phyloP scores from a whole-genome alignment of 2,888 invertebrate genomes.

The Platycheirus rosarum region DNA sequence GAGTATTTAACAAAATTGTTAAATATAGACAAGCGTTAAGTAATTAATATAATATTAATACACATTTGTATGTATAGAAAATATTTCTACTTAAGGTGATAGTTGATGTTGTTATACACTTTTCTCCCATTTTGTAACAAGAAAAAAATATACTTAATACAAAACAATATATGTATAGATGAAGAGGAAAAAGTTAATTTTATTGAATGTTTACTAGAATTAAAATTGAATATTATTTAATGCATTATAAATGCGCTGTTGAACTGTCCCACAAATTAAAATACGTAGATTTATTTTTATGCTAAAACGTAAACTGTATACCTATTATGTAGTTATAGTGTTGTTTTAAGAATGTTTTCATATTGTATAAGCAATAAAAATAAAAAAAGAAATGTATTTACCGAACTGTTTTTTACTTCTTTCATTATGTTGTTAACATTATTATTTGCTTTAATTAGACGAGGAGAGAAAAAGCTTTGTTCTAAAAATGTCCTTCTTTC shows the following conservation, averaged over 20 bases:
- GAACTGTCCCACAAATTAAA: conserved; percentile 41
- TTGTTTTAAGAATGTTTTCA: conserved; percentile 45
- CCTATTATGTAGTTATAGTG: conserved; percentile 30
- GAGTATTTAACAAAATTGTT: too few species aligned
- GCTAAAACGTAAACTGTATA: conserved; percentile 23
- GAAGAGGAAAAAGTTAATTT: conserved; percentile 1
- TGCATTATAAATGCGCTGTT: conserved; percentile 60
- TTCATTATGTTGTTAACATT: too few species aligned
- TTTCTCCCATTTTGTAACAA: conserved; percentile 45
- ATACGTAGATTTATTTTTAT: conserved; percentile 33
- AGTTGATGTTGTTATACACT: conserved; percentile 52
- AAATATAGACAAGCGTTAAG: too few species aligned
- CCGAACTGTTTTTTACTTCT: background rate
- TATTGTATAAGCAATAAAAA: conserved; percentile 63
- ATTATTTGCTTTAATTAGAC: too few species aligned
- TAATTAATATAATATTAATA: too few species aligned
- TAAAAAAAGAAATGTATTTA: conserved; percentile 63
- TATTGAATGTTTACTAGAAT: conserved; percentile 26
- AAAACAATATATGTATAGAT: conserved; percentile 25
- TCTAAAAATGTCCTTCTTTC: too few species aligned
- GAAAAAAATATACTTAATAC: conserved; percentile 2
- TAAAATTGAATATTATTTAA: conserved; percentile 32
- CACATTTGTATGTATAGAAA: too few species aligned
- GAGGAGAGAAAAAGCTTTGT: too few species aligned
- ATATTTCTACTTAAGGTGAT: conserved; percentile 51